Evolutionary conservation across 2,888 invertebrate genomes (phyloP).

Genomic region (Plutella xylostella): DNA sequence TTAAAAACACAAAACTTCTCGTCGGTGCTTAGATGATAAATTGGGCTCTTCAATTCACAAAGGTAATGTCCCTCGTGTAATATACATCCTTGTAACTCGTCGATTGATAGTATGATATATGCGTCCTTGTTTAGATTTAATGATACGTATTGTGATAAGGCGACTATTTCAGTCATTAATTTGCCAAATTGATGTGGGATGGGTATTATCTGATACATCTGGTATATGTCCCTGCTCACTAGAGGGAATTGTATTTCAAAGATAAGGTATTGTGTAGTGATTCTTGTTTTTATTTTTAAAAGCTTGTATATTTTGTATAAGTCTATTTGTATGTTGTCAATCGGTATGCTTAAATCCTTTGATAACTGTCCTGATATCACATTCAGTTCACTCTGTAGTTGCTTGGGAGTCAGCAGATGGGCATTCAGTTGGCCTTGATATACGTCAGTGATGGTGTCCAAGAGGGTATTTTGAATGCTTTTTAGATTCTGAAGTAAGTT

Average conservation of each 20-base stretch:
- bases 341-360: constrained; percentile 9
- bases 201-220: no score
- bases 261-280: not conserved
- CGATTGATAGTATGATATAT: no score
- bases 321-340: constrained; percentile 4
- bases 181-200: no score
- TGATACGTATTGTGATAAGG: no score
- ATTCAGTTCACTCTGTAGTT: not conserved
- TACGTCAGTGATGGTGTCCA: not conserved
- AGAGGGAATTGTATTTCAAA: not conserved
- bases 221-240: no score
- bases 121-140: no score
- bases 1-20: no score
- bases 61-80: no score
- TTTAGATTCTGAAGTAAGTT: not conserved
- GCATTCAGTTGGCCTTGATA: not conserved
- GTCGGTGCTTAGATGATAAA: no score
- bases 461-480: not conserved
- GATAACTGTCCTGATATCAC: constrained; percentile 6
- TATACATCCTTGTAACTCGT: no score
- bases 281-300: not conserved
- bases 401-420: not conserved
- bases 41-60: no score
- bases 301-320: not conserved
- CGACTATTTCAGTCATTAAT: no score